phyloP scores from a whole-genome alignment of 2,888 invertebrate genomes.

The Chaitophorus viminalis region DNA sequence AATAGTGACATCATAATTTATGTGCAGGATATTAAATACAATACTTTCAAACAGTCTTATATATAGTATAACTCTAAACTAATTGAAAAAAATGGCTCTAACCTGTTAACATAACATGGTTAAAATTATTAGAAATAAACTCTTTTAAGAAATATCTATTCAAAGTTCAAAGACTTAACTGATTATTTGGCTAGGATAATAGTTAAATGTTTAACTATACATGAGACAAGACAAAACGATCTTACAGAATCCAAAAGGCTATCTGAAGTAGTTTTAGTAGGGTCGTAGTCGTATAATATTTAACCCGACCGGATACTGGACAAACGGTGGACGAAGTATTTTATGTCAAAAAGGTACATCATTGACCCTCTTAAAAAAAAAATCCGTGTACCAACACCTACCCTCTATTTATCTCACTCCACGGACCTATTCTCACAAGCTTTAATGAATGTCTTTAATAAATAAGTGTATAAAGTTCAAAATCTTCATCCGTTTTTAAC shows the following conservation, averaged over 20 bases:
- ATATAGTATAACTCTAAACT: no score
- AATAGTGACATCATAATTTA: no score
- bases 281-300: conserved; percentile 31
- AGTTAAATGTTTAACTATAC: background rate
- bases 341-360: conserved; percentile 46
- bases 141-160: no score
- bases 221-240: conserved; percentile 11
- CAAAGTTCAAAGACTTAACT: no score
- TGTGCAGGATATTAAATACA: no score
- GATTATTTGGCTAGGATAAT: background rate
- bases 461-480: background rate
- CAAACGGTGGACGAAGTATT: background rate
- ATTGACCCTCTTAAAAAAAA: conserved; percentile 19
- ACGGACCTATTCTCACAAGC: background rate
- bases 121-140: no score
- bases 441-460: background rate
- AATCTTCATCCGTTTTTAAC: background rate
- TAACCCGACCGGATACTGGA: background rate
- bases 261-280: conserved; percentile 44
- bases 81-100: no score
- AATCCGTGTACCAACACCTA: background rate
- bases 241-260: conserved; percentile 30
- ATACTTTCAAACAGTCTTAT: no score
- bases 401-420: conserved; percentile 24
- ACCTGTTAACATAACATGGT: no score